phyloP scores from a whole-genome alignment of 2,113 vertebrate genomes.

The Calyptomena viridis region DNA sequence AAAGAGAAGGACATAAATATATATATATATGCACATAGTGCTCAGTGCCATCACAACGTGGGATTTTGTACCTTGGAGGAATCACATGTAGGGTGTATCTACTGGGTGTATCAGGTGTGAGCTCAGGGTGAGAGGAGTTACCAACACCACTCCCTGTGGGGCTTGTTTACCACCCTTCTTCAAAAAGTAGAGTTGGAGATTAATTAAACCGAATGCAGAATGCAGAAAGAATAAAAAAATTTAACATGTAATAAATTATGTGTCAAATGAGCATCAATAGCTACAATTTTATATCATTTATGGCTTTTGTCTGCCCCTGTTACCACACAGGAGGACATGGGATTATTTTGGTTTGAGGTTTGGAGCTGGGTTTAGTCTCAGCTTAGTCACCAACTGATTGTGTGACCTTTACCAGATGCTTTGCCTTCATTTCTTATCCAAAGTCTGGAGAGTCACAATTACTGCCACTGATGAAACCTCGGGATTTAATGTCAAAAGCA shows the following conservation, averaged over 20 bases:
- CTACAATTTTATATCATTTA: fast-evolving
- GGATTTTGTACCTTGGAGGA: background rate
- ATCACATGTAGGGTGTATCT: background rate
- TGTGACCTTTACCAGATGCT: background rate
- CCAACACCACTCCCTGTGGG: background rate
- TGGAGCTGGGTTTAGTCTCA: background rate
- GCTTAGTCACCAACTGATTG: background rate
- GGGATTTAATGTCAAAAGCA: fast-evolving
- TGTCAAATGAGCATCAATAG: background rate
- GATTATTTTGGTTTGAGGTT: fast-evolving
- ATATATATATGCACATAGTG: background rate
- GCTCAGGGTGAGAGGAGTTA: background rate
- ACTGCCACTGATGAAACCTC: background rate
- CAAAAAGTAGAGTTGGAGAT: background rate
- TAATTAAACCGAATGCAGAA: fast-evolving
- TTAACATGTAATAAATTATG: fast-evolving
- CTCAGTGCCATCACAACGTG: background rate
- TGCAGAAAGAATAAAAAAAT: background rate
- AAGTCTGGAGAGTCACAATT: fast-evolving
- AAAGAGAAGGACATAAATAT: background rate
- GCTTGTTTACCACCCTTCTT: background rate
- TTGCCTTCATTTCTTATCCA: background rate
- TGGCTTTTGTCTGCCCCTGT: background rate
- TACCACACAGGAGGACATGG: fast-evolving
- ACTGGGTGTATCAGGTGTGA: background rate